Evolutionary conservation across 1,140 invertebrate species (phyloP), one percentile per base, ranked within the genome.

Genomic region (Achatina immaculata): DNA sequence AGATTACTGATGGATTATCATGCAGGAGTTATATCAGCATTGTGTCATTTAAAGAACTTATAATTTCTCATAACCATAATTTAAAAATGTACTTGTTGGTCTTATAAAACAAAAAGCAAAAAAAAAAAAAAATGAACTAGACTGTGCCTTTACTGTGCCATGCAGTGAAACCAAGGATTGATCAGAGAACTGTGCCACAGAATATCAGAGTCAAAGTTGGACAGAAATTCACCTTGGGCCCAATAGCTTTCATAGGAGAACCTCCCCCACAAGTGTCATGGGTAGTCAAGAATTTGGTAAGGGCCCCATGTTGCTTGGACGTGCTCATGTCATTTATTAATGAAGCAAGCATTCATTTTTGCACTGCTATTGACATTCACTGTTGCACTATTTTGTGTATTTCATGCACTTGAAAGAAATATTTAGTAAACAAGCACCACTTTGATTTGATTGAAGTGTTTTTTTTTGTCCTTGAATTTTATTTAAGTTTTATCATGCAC

Each of bases 101-200:
- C n/a, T n/a, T n/a, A n/a, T n/a, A n/a, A n/a, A n/a, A n/a, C n/a
- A n/a, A n/a, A n/a, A n/a, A n/a, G n/a, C n/a, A n/a, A n/a, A n/a
- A n/a, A n/a, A n/a, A n/a, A n/a, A n/a, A n/a, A n/a, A n/a, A n/a
- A n/a, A n/a, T n/a, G n/a, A n/a, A n/a, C n/a, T n/a, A n/a, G n/a
- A n/a, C n/a, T n/a, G n/a, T n/a, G n/a, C n/a, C n/a, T n/a, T n/a
- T n/a, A n/a, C n/a, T n/a, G n/a, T n/a, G n/a, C n/a, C n/a, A n/a
- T n/a, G n/a, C 89, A 97, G 96, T 98, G 89, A 96, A 95, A 83
- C 97, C 97, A 83, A 94, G 95, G 87, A 99, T 99, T 90, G 96
- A 98, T 87, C 93, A 97, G 84, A 95, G 94, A 83, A 97, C 95
- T 84, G 95, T 98, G 91, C 96, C 88, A 9, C 82, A 85, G 55